These are phyloP conservation scores for Ameiurus melas DNA, from an alignment of 2,113 vertebrate genomes.

Conservation along the genomic window DNA sequence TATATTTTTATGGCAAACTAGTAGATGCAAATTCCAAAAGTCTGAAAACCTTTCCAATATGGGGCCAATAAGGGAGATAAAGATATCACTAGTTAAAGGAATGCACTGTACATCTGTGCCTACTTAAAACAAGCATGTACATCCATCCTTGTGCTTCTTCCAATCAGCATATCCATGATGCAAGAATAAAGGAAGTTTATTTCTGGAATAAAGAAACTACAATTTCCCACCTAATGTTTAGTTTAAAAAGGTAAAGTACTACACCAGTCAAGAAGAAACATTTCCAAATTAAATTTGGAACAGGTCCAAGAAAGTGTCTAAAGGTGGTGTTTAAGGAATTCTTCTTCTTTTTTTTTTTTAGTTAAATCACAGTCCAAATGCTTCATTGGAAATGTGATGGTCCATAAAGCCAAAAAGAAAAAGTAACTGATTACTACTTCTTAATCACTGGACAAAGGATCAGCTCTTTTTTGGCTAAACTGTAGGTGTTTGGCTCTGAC, in stretches of 20 bases:
- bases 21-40: constrained; percentile 25
- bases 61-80: constrained; percentile 33
- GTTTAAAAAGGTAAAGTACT: too few species aligned
- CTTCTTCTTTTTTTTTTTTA: not conserved
- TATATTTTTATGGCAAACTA: constrained; percentile 16
- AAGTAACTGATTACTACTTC: not conserved
- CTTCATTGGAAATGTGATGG: not conserved
- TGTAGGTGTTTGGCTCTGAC: not conserved
- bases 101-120: constrained; percentile 27
- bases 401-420: not conserved
- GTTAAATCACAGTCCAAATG: constrained; percentile 1
- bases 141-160: not conserved
- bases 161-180: not conserved
- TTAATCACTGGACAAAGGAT: constrained; percentile 1
- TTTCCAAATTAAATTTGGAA: not conserved
- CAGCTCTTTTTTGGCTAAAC: constrained; percentile 19
- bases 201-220: not conserved
- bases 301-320: not conserved
- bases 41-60: constrained; percentile 17
- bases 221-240: too few species aligned
- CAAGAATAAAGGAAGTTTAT: not conserved
- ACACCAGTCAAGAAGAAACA: not conserved
- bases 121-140: constrained; percentile 25
- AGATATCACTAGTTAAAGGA: constrained; percentile 12
- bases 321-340: not conserved